Percentiles rank a stretch among this genome's conserved stretches.
phyloP scores from a whole-genome alignment of 2,888 invertebrate genomes.

The Drosophila histrio region DNA sequence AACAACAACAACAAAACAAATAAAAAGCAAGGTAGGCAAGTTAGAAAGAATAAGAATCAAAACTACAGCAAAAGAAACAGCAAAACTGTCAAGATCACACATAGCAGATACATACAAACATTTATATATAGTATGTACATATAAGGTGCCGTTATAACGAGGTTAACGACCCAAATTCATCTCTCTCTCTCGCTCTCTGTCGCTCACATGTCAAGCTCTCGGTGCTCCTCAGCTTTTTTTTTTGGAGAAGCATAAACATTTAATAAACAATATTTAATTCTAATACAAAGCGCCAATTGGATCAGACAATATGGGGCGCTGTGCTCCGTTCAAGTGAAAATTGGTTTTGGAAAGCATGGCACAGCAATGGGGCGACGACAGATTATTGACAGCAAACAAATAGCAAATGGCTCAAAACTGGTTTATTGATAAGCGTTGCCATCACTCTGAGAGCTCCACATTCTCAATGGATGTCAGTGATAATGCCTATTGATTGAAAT shows the following conservation, averaged over 20 bases:
- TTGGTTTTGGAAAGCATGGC: conserved; percentile 56
- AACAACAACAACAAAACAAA: conserved; percentile 40
- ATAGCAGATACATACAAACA: conserved; percentile 28
- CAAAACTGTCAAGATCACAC: conserved; percentile 70
- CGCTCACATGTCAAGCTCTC: conserved; percentile 20
- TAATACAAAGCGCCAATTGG: conserved; percentile 50
- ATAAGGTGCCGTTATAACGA: conserved; percentile 80
- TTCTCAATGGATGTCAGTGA: conserved; percentile 61
- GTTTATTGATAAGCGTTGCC: conserved; percentile 43
- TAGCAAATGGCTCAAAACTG: conserved; percentile 42
- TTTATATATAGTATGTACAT: conserved; percentile 15
- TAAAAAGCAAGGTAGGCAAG: conserved; percentile 38
- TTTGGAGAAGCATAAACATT: conserved; percentile 53
- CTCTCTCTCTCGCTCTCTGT: conserved; percentile 28
- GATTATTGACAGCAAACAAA: conserved; percentile 69
- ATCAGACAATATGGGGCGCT: conserved; percentile 34
- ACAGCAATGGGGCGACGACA: conserved; percentile 54
- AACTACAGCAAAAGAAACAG: conserved; percentile 57
- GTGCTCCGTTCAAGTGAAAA: conserved; percentile 53
- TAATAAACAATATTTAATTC: conserved; percentile 70
- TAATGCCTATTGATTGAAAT: conserved; percentile 64
- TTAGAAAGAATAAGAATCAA: conserved; percentile 56
- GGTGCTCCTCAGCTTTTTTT: conserved; percentile 28
- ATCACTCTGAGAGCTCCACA: conserved; percentile 44
- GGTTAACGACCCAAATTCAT: conserved; percentile 79